Evolutionary conservation across 2,888 invertebrate genomes (phyloP), one percentile per base, ranked within the genome.

Genomic region (Scaptomyza cyrtandrae): DNA sequence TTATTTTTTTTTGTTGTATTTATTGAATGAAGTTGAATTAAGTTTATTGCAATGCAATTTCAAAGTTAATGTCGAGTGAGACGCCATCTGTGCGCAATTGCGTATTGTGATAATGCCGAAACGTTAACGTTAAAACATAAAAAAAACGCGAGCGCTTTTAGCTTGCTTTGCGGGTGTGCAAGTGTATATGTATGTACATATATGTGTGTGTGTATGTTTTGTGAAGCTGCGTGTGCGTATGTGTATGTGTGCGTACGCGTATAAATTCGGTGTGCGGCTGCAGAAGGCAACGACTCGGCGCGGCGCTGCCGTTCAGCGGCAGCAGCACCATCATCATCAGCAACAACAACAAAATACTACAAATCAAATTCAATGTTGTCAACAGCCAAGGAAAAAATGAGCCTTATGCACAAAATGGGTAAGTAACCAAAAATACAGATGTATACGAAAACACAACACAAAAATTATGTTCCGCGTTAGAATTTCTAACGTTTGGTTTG

Each of bases 381-480:
- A 45, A 60, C 79, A 65, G 62, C 71, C 35, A 76, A 74, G 45
- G 77, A 77, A 57, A 82, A 75, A 75, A 84, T 84, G 86, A 88
- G 74, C 61, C 65, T 88, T 66, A 67, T 84, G 86, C 88, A 84
- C 29, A 84, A 84, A 82, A 86, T 88, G 69, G 83, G 83, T 84
- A 57, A 88, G 88, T 75, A 9, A 43, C 33, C 29, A 33, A 35
- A 11, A 13, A 11, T 14, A n/a, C 10, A 33, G 1, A 33, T 10
- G 7, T 10, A 10, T 10, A 33, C 1, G 10, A 3, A 33, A 9
- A 45, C 6, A 35, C 45, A 24, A 24, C 24, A 24, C 24, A 3
- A 3, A 24, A 24, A 24, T 3, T 3, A 24, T 19, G 19, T 45
- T 46, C 35, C 53, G 63, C 41, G 29, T 45, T 56, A 13, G 29